These are phyloP conservation scores for Diadegma fenestrale DNA, from an alignment of 2,888 invertebrate genomes.

Conservation along the genomic window DNA sequence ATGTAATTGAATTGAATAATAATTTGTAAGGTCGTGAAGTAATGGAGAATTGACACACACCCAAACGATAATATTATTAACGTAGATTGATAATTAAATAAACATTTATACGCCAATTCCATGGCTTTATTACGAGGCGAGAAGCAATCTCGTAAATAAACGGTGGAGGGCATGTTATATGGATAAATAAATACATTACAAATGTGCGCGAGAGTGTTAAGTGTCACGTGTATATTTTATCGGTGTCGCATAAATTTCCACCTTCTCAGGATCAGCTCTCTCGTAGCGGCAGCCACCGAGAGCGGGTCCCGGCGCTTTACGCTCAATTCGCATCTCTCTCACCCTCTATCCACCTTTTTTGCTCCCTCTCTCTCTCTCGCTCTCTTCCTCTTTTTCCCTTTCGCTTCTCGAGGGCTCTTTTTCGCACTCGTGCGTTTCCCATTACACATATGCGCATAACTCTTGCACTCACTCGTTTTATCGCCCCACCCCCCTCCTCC, in stretches of 20 bases:
- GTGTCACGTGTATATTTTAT: conserved; percentile 67
- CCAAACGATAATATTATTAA: neutral
- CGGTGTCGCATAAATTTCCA: conserved; percentile 68
- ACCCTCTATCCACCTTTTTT: neutral
- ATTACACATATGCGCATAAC: conserved; percentile 60
- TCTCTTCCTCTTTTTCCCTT: conserved; percentile 52
- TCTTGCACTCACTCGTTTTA: conserved; percentile 63
- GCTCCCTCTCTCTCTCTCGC: conserved; percentile 10
- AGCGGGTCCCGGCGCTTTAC: conserved; percentile 42
- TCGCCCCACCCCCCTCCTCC: conserved; percentile 23
- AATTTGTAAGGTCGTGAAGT: neutral
- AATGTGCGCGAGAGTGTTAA: conserved; percentile 64
- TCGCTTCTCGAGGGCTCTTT: conserved; percentile 56
- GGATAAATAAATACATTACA: conserved; percentile 66
- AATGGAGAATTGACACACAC: neutral
- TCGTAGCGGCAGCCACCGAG: conserved; percentile 45
- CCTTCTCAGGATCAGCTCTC: conserved; percentile 62
- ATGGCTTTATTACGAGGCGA: conserved; percentile 26
- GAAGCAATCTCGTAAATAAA: conserved; percentile 56
- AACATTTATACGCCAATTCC: conserved; percentile 14
- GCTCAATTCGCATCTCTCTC: conserved; percentile 45
- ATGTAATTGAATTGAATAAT: neutral
- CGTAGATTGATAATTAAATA: conserved; percentile 21
- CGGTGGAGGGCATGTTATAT: conserved; percentile 50
- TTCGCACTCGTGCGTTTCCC: conserved; percentile 53